Conservation (phyloP, 2,888 invertebrate species). For the Netelia melanura region DNA sequence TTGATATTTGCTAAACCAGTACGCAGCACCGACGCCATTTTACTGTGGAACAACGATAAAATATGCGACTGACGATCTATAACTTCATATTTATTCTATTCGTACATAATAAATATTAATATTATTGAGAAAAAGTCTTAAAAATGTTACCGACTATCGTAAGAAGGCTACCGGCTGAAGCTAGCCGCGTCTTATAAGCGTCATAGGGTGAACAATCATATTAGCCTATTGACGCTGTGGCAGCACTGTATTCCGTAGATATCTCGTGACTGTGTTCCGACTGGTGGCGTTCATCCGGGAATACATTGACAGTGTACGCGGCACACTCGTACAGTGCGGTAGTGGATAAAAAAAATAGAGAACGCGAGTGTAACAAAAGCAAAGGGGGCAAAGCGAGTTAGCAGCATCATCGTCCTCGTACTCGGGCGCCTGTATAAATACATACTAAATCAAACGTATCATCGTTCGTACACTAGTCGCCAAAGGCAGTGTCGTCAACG, state of each 20-base stretch:
- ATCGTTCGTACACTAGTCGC: background rate
- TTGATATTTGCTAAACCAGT: conserved; percentile 56
- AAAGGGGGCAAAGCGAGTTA: conserved; percentile 16
- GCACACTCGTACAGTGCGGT: conserved; percentile 66
- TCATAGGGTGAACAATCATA: conserved; percentile 19
- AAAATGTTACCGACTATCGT: conserved; percentile 55
- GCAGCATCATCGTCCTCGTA: conserved; percentile 3
- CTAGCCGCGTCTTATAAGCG: conserved; percentile 37
- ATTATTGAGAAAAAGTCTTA: conserved; percentile 14
- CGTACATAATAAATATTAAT: background rate
- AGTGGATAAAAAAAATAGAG: conserved; percentile 34
- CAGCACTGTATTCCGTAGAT: background rate
- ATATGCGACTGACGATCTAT: background rate
- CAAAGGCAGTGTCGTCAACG: background rate
- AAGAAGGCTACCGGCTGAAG: conserved; percentile 60
- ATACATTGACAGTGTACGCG: conserved; percentile 65
- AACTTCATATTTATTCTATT: background rate
- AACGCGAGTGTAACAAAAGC: conserved; percentile 18
- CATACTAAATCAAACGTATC: conserved; percentile 22
- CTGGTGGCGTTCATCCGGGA: background rate
- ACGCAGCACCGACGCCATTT: conserved; percentile 72
- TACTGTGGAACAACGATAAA: conserved; percentile 54
- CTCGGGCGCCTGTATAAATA: background rate
- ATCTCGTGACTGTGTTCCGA: background rate
- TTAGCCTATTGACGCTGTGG: conserved; percentile 2